phyloP scores from a whole-genome alignment of 2,797 vertebrate genomes.

The Lepilemur septentrionalis region DNA sequence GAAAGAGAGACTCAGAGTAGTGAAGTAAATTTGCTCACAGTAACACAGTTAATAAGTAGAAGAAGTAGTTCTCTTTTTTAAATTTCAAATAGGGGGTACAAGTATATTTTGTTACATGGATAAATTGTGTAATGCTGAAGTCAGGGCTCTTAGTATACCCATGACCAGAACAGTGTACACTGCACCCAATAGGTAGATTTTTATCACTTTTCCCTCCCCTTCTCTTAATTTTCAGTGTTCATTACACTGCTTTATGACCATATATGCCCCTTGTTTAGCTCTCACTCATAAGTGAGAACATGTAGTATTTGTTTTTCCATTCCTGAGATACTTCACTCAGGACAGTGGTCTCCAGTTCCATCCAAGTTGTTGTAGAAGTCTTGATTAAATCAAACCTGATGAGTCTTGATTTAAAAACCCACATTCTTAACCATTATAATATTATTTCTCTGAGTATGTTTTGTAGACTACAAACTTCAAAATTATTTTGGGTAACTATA shows the following conservation, averaged over 20 bases:
- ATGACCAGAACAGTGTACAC: too few species aligned
- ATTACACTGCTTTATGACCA: too few species aligned
- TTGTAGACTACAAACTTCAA: background rate
- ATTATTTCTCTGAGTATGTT: slow-evolving; percentile 20
- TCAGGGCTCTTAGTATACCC: too few species aligned
- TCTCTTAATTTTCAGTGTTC: too few species aligned
- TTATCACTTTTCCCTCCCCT: too few species aligned
- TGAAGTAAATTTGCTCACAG: background rate
- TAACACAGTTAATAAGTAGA: background rate
- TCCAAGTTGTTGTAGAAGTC: background rate
- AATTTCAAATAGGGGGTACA: background rate
- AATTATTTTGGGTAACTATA: slow-evolving; percentile 7
- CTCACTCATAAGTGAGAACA: too few species aligned
- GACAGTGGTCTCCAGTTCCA: too few species aligned
- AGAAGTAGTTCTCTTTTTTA: background rate
- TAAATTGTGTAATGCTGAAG: background rate
- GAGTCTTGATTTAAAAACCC: slow-evolving; percentile 3
- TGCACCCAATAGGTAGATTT: too few species aligned
- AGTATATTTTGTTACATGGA: background rate
- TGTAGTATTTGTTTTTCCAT: too few species aligned
- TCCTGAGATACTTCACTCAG: too few species aligned
- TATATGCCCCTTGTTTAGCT: too few species aligned
- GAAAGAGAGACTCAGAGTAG: background rate
- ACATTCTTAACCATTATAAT: background rate
- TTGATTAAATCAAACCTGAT: background rate